Evolutionary conservation across 2,888 invertebrate genomes (phyloP), one percentile per base, ranked within the genome.

Genomic region (Leptopilina myrica): DNA sequence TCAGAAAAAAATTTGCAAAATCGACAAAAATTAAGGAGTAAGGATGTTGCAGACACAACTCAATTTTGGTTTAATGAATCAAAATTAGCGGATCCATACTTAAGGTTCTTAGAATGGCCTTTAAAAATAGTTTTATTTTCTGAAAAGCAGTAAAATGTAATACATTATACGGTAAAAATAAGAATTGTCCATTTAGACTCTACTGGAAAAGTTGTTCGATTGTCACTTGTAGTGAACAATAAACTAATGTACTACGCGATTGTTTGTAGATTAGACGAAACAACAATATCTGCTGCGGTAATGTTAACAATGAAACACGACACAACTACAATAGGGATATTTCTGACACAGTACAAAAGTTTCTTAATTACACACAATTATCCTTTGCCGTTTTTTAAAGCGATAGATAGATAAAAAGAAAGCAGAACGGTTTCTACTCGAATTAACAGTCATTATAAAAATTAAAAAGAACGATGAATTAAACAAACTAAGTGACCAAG

Each of bases 131-230:
- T 73, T 11, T 78, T 82, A 43, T 82, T 56, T n/a, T 79, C 76
- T 1, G 64, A 77, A 49, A 78, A 67, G 9, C 80, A 82, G 65
- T 8, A 82, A 0, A 0, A 9, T 43, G 2, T 26, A 14, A 80
- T 82, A 46, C 0, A 15, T 4, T 33, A 62, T 46, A 5, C 0
- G 15, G 8, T 0, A n/a, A 77, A 33, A 5, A 33, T 20, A 12
- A 77, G 67, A 14, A 79, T 83, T 76, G 40, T 79, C 43, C 84
- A 81, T 78, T 46, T 84, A 14, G 82, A 84, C 79, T 79, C 85
- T 1, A 79, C 84, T 0, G 80, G 82, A 15, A 76, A 80, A 9
- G 59, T 82, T 12, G 78, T 67, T 0, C 80, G 84, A 6, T 73
- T 78, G 62, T 82, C 83, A 5, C 59, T 73, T 40, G 56, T 14